These are phyloP conservation scores for Pseudomyrmex flavicornis DNA, from an alignment of 1,140 invertebrate genomes.

Conservation along the genomic window DNA sequence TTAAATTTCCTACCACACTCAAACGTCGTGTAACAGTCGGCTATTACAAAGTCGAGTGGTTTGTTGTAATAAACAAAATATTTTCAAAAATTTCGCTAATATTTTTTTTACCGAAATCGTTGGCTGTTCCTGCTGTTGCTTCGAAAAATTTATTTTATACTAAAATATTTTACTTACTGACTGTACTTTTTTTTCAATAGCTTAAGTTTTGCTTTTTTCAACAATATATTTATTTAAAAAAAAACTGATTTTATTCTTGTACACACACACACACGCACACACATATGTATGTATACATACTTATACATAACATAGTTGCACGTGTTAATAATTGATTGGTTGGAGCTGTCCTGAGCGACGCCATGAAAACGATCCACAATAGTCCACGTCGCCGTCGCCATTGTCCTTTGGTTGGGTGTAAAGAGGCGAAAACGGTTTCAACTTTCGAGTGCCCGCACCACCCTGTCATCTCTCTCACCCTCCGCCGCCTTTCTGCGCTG, in stretches of 20 bases:
- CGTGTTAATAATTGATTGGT: conserved; percentile 31
- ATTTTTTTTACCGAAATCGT: background rate
- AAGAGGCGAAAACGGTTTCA: conserved; percentile 80
- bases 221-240: background rate
- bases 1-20: background rate
- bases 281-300: too few species aligned
- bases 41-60: background rate
- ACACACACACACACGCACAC: too few species aligned
- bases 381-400: conserved; percentile 68
- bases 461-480: conserved; percentile 56
- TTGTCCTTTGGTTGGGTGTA: conserved; percentile 55
- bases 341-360: background rate
- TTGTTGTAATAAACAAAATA: conserved; percentile 16
- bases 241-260: background rate
- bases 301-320: background rate
- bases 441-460: conserved; percentile 77
- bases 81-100: background rate
- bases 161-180: too few species aligned
- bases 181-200: background rate
- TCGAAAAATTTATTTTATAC: background rate
- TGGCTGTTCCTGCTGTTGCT: background rate
- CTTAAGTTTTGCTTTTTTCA: background rate
- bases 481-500: conserved; percentile 61
- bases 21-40: background rate
- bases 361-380: conserved; percentile 73